These are phyloP conservation scores for Horisme vitalbata DNA, from an alignment of 2,888 invertebrate species.

Conservation along the genomic window DNA sequence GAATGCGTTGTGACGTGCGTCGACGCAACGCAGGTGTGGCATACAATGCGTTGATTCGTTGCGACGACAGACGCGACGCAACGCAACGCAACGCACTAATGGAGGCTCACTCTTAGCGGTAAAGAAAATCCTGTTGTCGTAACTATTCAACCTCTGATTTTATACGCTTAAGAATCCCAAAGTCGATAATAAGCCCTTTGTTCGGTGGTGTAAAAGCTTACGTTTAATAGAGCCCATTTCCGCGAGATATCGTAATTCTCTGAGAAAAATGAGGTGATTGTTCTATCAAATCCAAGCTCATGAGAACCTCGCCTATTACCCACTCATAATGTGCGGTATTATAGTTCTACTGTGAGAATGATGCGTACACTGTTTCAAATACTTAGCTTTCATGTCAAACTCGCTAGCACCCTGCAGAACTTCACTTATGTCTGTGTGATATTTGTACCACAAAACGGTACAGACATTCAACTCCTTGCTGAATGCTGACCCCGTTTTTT, in stretches of 20 bases:
- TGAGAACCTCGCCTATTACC: conserved; percentile 62
- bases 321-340: conserved; percentile 39
- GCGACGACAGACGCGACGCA: too few species aligned
- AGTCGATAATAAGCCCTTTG: conserved; percentile 32
- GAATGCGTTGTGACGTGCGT: too few species aligned
- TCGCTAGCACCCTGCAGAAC: conserved; percentile 32
- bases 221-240: conserved; percentile 54
- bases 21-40: too few species aligned
- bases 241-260: conserved; percentile 54
- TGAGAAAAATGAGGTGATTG: conserved; percentile 69
- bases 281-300: conserved; percentile 59
- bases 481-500: conserved; percentile 43
- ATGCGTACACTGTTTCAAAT: conserved; percentile 43
- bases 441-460: conserved; percentile 38
- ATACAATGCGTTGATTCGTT: too few species aligned
- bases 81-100: too few species aligned
- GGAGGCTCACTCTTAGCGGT: too few species aligned
- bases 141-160: too few species aligned
- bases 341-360: conserved; percentile 54
- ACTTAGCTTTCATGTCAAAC: conserved; percentile 30
- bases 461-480: conserved; percentile 41
- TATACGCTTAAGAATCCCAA: conserved; percentile 25
- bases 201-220: conserved; percentile 41
- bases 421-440: conserved; percentile 29
- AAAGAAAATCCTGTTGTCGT: too few species aligned